Conservation (phyloP, 2,797 vertebrate species). For the Enteromius unitaeniatus region DNA sequence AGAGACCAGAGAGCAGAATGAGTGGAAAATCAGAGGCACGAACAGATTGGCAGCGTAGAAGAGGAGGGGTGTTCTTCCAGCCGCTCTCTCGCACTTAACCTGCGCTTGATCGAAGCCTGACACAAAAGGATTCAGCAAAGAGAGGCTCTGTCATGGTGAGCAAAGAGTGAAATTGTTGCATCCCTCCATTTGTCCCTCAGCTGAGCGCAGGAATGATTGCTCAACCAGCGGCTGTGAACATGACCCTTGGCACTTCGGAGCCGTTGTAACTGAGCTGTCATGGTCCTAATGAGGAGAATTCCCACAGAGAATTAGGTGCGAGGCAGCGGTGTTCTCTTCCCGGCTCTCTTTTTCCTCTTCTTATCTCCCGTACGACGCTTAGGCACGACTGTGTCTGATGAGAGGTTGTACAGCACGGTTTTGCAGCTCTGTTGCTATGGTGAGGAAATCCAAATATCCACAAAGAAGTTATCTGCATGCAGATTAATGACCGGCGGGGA, state of each 20-base stretch:
- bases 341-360: conserved; percentile 16
- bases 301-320: conserved; percentile 55
- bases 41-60: conserved; percentile 42
- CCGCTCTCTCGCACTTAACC: conserved; percentile 71
- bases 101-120: conserved; percentile 71
- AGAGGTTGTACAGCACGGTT: conserved; percentile 62
- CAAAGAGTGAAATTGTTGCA: conserved; percentile 65
- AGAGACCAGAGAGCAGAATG: conserved; percentile 64
- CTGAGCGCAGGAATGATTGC: conserved; percentile 60
- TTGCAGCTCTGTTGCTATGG: conserved; percentile 71
- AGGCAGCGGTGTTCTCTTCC: conserved; percentile 6
- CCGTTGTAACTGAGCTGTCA: conserved; percentile 48
- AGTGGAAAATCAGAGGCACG: conserved; percentile 38
- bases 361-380: conserved; percentile 25
- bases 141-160: conserved; percentile 74
- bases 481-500: conserved; percentile 55
- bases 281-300: conserved; percentile 61
- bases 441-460: conserved; percentile 70
- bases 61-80: conserved; percentile 63
- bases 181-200: conserved; percentile 74
- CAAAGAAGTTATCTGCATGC: conserved; percentile 67
- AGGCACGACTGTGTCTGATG: conserved; percentile 60
- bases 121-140: conserved; percentile 72
- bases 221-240: conserved; percentile 15
- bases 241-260: conserved; percentile 45